Base-by-base conservation (phyloP, 2,888 invertebrate genomes). In the Orthosia incerta region DNA sequence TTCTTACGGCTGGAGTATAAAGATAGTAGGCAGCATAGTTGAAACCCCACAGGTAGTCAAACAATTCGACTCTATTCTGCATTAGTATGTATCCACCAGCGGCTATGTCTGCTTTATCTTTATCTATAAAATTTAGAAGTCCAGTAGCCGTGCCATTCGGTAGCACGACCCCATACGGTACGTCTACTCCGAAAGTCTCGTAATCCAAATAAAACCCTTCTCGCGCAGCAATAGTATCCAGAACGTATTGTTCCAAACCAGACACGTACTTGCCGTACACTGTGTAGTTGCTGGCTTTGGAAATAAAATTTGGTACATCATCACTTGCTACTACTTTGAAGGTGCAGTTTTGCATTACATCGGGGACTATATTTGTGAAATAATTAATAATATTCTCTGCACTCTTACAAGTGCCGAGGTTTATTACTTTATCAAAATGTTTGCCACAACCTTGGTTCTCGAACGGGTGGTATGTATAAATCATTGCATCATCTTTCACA, bases 31-130 rank as follows among this genome's bases (percentile, higher is more conserved):
- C 71, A 26, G 85, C 89, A 64, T 89, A 93, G 71, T 88, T 89
- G 63, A 91, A 90, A 13, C 93, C 94, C 87, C 88, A 92, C 48
- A 94, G 79, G 45, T 83, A 93, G 73, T 94, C 94, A 60, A 94
- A 94, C 26, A 90, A 62, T 55, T 91, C 82, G 4, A 89, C 84
- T 78, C 93, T 87, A 72, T 93, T 94, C 76, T 85, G 84, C 50
- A 91, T 91, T 26, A 94, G 79, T 45, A 89, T 60, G 12, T 89
- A 91, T 0, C 92, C 93, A 20, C 94, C 94, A 26, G 87, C 86
- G 0, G 87, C 91, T 39, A 94, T 83, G 59, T 91, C 90, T 11
- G 89, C 91, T 74, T 88, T 82, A 65, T 87, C 81, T 31, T 74
- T 86, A 68, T 92, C 88, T 68, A 94, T 74, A 61, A 85, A 84